Percentiles rank a stretch among this genome's conserved stretches.
These are phyloP conservation scores for Hippocampus barbouri DNA, from an alignment of 2,113 vertebrate genomes.

Conservation along the genomic window DNA sequence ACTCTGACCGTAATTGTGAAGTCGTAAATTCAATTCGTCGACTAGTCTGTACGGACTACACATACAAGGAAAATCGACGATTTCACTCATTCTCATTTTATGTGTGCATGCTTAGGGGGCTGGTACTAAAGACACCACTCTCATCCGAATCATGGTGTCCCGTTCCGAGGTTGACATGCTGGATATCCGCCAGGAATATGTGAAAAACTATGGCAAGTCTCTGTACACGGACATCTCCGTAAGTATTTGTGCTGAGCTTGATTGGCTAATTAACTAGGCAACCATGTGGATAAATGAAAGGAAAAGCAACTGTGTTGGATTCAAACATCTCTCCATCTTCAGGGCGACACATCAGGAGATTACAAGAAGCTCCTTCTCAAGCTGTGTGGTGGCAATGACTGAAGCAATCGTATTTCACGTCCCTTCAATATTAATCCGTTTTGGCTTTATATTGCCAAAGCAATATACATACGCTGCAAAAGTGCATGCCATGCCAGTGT, in stretches of 20 bases:
- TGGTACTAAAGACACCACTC: conserved; percentile 89
- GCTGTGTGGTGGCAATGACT: conserved; percentile 95
- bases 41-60: too few species aligned
- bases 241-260: conserved; percentile 44
- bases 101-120: conserved; percentile 72
- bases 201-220: conserved; percentile 85
- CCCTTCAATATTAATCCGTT: conserved; percentile 18
- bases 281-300: not conserved
- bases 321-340: conserved; percentile 14
- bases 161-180: conserved; percentile 92
- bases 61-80: too few species aligned
- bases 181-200: conserved; percentile 88
- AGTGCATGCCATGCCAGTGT: conserved; percentile 51
- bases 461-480: conserved; percentile 32
- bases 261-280: not conserved
- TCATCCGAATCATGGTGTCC: conserved; percentile 93
- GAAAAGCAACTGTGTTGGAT: not conserved
- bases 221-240: conserved; percentile 90
- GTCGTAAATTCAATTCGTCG: too few species aligned
- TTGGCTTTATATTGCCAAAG: conserved; percentile 16
- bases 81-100: not conserved
- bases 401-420: conserved; percentile 16
- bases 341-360: conserved; percentile 97
- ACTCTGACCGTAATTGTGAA: too few species aligned
- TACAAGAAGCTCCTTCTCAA: conserved; percentile 93